Evolutionary conservation across 2,888 invertebrate species (phyloP).

Genomic region (Aphelenchoides bicaudatus): DNA sequence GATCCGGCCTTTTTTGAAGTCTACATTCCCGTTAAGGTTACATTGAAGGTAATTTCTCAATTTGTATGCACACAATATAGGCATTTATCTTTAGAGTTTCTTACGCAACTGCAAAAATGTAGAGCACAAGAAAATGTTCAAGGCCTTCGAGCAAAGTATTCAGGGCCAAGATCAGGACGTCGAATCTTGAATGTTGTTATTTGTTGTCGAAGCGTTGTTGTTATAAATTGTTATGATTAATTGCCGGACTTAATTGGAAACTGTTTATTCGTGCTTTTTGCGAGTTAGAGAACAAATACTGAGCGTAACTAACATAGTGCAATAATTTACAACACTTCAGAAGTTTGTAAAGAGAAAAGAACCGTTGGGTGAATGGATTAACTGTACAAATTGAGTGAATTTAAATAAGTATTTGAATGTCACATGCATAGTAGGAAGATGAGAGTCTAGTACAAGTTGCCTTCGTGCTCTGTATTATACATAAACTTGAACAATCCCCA

Average conservation of each 20-base stretch:
- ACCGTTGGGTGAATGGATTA: too few species aligned
- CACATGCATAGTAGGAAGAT: too few species aligned
- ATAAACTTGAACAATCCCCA: too few species aligned
- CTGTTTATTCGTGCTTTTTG: too few species aligned
- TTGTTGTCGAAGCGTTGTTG: slow-evolving; percentile 7
- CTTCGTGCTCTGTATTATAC: too few species aligned
- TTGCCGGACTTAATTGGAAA: too few species aligned
- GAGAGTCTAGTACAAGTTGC: too few species aligned
- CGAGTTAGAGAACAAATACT: too few species aligned
- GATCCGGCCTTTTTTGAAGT: slow-evolving; percentile 49
- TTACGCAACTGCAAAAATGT: slow-evolving; percentile 36
- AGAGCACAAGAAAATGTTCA: slow-evolving; percentile 41
- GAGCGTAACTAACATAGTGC: too few species aligned
- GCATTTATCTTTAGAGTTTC: slow-evolving; percentile 31
- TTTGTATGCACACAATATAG: background rate
- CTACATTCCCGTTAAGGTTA: slow-evolving; percentile 34
- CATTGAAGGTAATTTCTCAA: slow-evolving; percentile 30
- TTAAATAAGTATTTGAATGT: too few species aligned
- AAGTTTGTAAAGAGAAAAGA: background rate
- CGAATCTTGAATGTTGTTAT: slow-evolving; percentile 1
- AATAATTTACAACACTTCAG: too few species aligned
- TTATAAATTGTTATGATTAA: slow-evolving; percentile 3
- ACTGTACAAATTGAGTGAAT: too few species aligned
- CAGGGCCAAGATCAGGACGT: background rate
- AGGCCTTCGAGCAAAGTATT: slow-evolving; percentile 33